Evolutionary conservation across 1,140 invertebrate genomes (phyloP).

Genomic region (Asobara japonica): DNA sequence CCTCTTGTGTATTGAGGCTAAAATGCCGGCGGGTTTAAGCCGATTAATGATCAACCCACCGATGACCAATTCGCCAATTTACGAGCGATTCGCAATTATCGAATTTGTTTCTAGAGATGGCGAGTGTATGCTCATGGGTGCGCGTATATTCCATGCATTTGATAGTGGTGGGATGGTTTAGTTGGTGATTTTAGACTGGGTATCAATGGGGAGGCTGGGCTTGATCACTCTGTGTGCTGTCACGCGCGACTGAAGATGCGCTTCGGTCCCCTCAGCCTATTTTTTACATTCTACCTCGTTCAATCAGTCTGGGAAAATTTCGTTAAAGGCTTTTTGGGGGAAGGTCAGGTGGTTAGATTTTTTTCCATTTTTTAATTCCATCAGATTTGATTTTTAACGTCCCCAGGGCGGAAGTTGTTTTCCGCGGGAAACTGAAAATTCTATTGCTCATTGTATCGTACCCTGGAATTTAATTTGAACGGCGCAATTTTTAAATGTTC

Average conservation of each 20-base stretch:
- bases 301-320: conserved; percentile 13
- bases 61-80: conserved; percentile 19
- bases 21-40: conserved; percentile 13
- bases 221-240: background rate
- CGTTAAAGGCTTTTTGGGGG: background rate
- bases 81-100: conserved; percentile 26
- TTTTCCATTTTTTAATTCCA: too few relatives aligned
- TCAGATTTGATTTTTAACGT: too few relatives aligned
- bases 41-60: conserved; percentile 32
- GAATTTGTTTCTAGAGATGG: conserved; percentile 17
- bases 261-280: background rate
- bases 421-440: too few relatives aligned
- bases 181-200: background rate
- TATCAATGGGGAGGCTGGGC: background rate
- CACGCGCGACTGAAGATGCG: background rate
- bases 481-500: too few relatives aligned
- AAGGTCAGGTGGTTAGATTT: too few relatives aligned
- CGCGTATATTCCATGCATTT: conserved; percentile 3
- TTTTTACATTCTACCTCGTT: conserved; percentile 1
- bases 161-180: background rate
- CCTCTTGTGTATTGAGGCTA: background rate
- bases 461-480: too few relatives aligned
- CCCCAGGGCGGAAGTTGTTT: too few relatives aligned
- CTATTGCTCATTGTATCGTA: too few relatives aligned
- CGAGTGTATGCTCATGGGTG: background rate